Evolutionary conservation across 37 sponge, comb jelly and placozoan genomes (phyloP), one percentile per base, ranked within the genome.

Genomic region (Beroe forskalii): DNA sequence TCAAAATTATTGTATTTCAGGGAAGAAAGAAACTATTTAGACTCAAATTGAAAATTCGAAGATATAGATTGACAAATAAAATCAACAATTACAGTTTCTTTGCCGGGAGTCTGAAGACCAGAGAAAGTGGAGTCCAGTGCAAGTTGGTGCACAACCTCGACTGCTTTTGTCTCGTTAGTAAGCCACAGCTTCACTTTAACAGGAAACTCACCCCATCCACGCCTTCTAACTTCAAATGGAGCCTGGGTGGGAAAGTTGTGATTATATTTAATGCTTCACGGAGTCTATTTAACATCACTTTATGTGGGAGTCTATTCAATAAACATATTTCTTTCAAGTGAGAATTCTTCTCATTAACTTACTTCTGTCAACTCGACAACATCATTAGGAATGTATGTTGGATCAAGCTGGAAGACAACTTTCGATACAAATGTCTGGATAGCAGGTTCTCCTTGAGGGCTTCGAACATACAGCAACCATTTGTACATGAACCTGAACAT

Each of bases 141-240:
- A 23, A 80, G 86, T n/a, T 80, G 44, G 30, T 80, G 86, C 0
- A 48, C 42, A 27, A 80, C 27, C 8, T 80, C 86, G 3, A 80
- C 48, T 25, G 40, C 86, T 23, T 44, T 80, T 2, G 28, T 48
- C 4, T 80, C 55, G 55, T 80, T 41, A 4, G 25, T 37, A 30
- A 80, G 42, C 14, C 28, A 43, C 4, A 80, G 20, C 55, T 80
- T 80, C 35, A 80, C 55, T 44, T 80, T 32, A 0, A 80, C 86
- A 38, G 86, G 86, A 44, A 80, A 80, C 86, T 80, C 86, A 28
- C 86, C 86, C 86, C 86, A 80, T 22, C 86, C 86, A 4, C 86
- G 1, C 48, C 86, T 80, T 80, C 86, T 41, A 23, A 80, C 86
- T 44, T 80, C 86, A 80, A 80, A 80, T 27, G 86, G 86, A 43